Evolutionary conservation across 2,113 vertebrate species (phyloP).

Genomic region (Myrmecobius fasciatus): DNA sequence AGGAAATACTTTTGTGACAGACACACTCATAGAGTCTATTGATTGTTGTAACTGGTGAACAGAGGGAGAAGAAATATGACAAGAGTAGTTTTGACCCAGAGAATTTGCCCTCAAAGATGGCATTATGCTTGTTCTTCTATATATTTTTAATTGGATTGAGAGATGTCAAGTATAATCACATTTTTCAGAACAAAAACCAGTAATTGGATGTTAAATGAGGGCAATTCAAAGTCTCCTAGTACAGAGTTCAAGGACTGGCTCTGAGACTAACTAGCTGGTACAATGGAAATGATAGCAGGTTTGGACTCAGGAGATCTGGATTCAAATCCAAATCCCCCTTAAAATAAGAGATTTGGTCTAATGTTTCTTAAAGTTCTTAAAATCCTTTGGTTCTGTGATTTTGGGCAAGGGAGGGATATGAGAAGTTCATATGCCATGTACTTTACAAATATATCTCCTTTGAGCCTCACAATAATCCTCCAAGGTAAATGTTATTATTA

Average conservation of each 20-base stretch:
- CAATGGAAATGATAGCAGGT: not conserved
- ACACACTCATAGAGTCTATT: not conserved
- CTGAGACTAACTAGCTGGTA: not conserved
- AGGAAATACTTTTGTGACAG: slow-evolving; percentile 3
- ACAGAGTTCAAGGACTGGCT: not conserved
- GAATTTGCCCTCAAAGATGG: slow-evolving; percentile 16
- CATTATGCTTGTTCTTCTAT: not conserved
- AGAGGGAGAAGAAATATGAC: not conserved
- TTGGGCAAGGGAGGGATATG: not conserved
- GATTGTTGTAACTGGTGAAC: not conserved
- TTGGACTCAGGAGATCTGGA: not conserved
- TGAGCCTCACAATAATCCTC: not conserved
- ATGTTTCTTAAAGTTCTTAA: not conserved
- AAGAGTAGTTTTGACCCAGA: not conserved
- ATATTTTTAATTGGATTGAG: not conserved
- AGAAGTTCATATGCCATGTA: not conserved
- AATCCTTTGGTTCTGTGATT: not conserved
- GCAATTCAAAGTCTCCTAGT: not conserved
- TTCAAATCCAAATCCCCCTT: not conserved
- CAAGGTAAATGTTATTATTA: not conserved
- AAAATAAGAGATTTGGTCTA: not conserved
- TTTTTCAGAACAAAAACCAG: slow-evolving; percentile 3
- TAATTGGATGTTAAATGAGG: slow-evolving; percentile 34
- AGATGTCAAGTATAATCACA: not conserved
- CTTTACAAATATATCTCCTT: not conserved